Percentiles rank a stretch among this genome's conserved stretches.
Conservation (phyloP, 2,888 invertebrate species). For the Cosmia pyralina region DNA sequence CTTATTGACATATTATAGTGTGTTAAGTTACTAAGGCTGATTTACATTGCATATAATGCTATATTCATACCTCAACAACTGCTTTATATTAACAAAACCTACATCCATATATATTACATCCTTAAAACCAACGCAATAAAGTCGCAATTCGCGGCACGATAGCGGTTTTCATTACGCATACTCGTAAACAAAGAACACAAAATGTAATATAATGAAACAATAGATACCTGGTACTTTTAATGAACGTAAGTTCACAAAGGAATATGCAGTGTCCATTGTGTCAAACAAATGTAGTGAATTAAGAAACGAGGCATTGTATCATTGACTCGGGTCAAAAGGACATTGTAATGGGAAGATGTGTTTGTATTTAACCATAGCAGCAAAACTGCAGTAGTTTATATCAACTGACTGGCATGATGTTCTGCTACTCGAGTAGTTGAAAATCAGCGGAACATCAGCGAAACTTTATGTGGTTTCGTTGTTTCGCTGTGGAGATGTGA, state of each 20-base stretch:
- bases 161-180: conserved; percentile 70
- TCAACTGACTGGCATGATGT: no score
- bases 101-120: neutral
- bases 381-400: no score
- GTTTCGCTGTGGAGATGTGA: no score
- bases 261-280: conserved; percentile 40
- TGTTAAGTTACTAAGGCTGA: neutral
- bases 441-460: no score
- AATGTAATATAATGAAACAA: conserved; percentile 65
- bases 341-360: neutral
- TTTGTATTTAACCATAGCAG: neutral
- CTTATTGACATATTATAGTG: neutral
- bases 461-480: no score
- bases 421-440: no score
- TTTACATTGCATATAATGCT: neutral
- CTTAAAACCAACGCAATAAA: conserved; percentile 54
- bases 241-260: conserved; percentile 47
- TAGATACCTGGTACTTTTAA: conserved; percentile 54
- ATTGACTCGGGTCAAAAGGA: conserved; percentile 4
- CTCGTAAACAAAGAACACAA: conserved; percentile 68
- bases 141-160: conserved; percentile 57
- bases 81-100: neutral
- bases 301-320: conserved; percentile 41
- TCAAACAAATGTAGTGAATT: conserved; percentile 50
- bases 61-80: neutral